phyloP scores from a whole-genome alignment of 2,888 invertebrate species.

The Barypeithes pellucidus region DNA sequence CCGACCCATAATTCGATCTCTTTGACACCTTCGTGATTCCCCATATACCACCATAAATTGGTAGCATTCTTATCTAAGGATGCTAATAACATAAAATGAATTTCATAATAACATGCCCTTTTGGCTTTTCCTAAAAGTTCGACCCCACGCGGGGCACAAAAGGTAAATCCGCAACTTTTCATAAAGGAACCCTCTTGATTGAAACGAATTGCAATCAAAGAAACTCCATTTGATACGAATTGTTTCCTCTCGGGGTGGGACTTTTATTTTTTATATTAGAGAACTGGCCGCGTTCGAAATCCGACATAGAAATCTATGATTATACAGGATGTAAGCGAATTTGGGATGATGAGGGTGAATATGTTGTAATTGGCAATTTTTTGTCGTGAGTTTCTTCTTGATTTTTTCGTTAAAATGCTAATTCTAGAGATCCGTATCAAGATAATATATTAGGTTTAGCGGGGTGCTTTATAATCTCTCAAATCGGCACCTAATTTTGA shows the following conservation, averaged over 20 bases:
- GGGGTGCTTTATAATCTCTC: too few species aligned
- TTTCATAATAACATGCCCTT: conserved; percentile 18
- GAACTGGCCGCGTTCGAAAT: conserved; percentile 35
- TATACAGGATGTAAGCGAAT: conserved; percentile 44
- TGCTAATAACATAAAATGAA: not conserved
- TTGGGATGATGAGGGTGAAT: conserved; percentile 42
- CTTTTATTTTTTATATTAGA: conserved; percentile 46
- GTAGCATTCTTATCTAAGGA: conserved; percentile 12
- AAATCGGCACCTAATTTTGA: too few species aligned
- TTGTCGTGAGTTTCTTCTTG: not conserved
- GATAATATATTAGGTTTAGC: too few species aligned
- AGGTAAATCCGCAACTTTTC: conserved; percentile 26
- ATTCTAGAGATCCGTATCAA: not conserved
- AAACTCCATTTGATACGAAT: conserved; percentile 46
- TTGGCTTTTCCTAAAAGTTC: conserved; percentile 16
- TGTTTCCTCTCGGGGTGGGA: conserved; percentile 46
- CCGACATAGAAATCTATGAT: conserved; percentile 29
- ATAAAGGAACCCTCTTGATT: conserved; percentile 40
- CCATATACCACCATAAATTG: conserved; percentile 33
- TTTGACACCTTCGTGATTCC: conserved; percentile 18
- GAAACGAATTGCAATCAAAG: conserved; percentile 47
- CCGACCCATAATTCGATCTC: conserved; percentile 8
- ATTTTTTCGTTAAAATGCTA: not conserved
- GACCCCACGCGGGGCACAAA: conserved; percentile 40
- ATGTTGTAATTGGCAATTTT: conserved; percentile 27